Evolutionary conservation across 2,113 vertebrate genomes (phyloP).

Genomic region (Oceanodroma tethys): DNA sequence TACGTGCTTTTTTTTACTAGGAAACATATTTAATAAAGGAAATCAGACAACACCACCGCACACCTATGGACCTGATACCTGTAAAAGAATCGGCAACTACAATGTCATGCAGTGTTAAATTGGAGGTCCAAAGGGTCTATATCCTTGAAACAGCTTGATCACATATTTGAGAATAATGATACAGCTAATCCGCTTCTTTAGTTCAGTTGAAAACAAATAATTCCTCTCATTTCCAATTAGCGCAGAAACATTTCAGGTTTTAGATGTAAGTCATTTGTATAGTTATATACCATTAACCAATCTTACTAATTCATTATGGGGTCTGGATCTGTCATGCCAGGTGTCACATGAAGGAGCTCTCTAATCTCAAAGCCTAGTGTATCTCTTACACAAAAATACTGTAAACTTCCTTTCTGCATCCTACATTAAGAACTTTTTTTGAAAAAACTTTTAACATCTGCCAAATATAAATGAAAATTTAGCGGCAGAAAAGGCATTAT

Average conservation of each 20-base stretch:
- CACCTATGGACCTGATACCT: neutral
- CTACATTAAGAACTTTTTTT: neutral
- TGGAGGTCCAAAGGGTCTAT: neutral
- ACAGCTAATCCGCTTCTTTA: neutral
- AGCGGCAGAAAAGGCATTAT: neutral
- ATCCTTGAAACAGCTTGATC: neutral
- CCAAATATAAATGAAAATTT: neutral
- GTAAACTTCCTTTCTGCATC: neutral
- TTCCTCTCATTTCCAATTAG: neutral
- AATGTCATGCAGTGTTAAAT: neutral
- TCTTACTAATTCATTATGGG: neutral
- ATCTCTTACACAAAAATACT: neutral
- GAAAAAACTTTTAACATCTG: neutral
- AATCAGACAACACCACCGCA: neutral
- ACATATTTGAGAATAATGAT: neutral
- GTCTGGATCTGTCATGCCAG: neutral
- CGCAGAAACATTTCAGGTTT: neutral
- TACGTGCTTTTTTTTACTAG: neutral
- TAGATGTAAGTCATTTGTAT: neutral
- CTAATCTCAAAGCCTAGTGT: neutral
- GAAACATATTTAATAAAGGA: neutral
- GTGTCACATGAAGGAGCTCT: neutral
- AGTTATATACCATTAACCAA: neutral
- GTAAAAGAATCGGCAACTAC: neutral
- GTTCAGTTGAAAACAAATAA: neutral